phyloP scores from a whole-genome alignment of 2,888 invertebrate genomes.

The Athalia circularis region DNA sequence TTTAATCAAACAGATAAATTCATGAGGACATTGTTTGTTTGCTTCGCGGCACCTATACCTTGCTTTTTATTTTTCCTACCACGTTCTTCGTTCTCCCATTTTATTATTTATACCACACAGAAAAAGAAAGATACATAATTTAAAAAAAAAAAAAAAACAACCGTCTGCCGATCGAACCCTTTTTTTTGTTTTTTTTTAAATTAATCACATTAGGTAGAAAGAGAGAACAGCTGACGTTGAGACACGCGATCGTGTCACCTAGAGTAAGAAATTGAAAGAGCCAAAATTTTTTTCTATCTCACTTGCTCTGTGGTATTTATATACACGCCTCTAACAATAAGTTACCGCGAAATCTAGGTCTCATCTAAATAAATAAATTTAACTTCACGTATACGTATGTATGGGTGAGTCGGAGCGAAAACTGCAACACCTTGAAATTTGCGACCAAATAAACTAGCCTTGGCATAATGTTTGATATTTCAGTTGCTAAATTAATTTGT shows the following conservation, averaged over 20 bases:
- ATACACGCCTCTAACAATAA: not conserved
- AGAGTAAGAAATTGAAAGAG: not conserved
- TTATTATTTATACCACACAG: no score
- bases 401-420: not conserved
- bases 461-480: no score
- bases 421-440: not conserved
- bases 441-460: not conserved
- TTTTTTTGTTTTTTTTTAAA: not conserved
- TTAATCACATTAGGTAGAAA: not conserved
- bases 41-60: no score
- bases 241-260: not conserved
- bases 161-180: no score
- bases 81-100: no score
- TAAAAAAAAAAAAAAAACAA: no score
- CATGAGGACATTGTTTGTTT: no score
- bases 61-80: no score
- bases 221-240: not conserved
- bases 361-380: constrained; percentile 8
- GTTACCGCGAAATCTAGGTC: constrained; percentile 11
- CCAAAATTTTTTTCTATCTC: not conserved
- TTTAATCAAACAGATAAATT: no score
- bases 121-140: no score
- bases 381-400: not conserved
- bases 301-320: not conserved
- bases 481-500: no score